Evolutionary conservation across 2,797 vertebrate genomes (phyloP), one percentile per base, ranked within the genome.

Genomic region (Malurus splendens): DNA sequence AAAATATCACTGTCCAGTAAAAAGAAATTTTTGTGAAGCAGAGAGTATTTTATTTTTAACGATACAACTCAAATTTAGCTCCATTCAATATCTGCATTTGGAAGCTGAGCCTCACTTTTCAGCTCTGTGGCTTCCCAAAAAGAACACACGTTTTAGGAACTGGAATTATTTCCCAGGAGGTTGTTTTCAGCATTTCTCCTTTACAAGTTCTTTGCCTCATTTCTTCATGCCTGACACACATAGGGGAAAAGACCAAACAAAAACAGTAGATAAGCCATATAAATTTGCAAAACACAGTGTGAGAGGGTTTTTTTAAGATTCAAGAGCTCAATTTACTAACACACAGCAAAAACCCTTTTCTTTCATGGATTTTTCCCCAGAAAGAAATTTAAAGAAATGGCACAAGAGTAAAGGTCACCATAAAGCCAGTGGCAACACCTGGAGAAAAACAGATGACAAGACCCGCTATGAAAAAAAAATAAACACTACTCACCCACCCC

Each of bases 231-330:
- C 42, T 18, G 18, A 66, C 50, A 41, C 23, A 41, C 12, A 4
- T 1, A 2, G 7, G 55, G 51, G 25, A 14, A 4, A 38, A 55
- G 38, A 32, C 41, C 52, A 66, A 59, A 50, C 18, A 38, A 71
- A 66, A 55, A 1, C 2, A 6, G 8, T 0, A 44, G 56, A 38
- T 32, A 65, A 76, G 45, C 14, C 3, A 2, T 0, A 22, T 10
- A 22, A 82, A 32, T 16, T 50, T 55, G 57, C 30, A 55, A 28
- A 82, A 45, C 15, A 51, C 6, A 39, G 12, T 4, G 28, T 19
- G 47, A 68, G 5, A 10, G 18, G 11, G 6, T 55, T 38, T 22
- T 65, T 42, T 25, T 2, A 33, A 62, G 27, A 45, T 41, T 66
- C 3, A 36, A 38, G 36, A 66, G 62, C 32, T 74, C 27, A 17